Evolutionary conservation across 2,797 vertebrate genomes (phyloP), one percentile per base, ranked within the genome.

Genomic region (Diceros bicornis): DNA sequence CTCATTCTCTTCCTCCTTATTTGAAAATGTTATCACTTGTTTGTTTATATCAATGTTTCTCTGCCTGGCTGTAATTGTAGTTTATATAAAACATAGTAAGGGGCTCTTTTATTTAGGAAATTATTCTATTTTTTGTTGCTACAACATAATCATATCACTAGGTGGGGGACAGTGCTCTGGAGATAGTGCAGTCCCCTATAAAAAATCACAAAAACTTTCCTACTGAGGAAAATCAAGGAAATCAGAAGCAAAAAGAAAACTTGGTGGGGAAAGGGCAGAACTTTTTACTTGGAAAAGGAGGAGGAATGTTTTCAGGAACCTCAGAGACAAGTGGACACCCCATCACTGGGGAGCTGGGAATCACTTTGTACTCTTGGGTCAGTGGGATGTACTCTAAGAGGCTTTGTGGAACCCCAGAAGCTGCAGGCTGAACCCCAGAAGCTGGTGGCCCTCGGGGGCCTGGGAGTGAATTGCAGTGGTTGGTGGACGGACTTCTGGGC

Each of bases 291-390:
- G 97, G 98, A 62, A 96, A 99, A 0, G 97, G 97, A 3, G 98
- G 98, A 29, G 98, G 98, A 47, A 99, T 98, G 32, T 98, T 94
- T 69, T 98, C 98, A 0, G 99, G 98, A n/a, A 98, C 98, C 88
- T 99, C 98, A 0, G 96, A 69, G 61, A 99, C 99, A 8, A 99
- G 98, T 0, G 99, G 99, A 0, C 99, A 99, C 62, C 99, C 99
- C 98, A 99, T 97, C 97, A 97, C 95, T 23, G 98, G 98, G 0
- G 96, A 98, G 93, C 89, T 92, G 1, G 97, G 89, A 37, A 96
- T 97, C 0, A 94, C 95, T 0, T 95, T 98, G 98, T 16, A 97
- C 96, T 0, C 97, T 96, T 0, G 97, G 97, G 7, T 95, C 96
- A 27, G 92, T 96, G 8, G 97, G 97, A 44, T 89, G 12, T 77